A percentile compares a stretch with the other conserved stretches of the same genome.
Conservation (phyloP, 2,888 invertebrate genomes). For the Deladenus siricidicola region DNA sequence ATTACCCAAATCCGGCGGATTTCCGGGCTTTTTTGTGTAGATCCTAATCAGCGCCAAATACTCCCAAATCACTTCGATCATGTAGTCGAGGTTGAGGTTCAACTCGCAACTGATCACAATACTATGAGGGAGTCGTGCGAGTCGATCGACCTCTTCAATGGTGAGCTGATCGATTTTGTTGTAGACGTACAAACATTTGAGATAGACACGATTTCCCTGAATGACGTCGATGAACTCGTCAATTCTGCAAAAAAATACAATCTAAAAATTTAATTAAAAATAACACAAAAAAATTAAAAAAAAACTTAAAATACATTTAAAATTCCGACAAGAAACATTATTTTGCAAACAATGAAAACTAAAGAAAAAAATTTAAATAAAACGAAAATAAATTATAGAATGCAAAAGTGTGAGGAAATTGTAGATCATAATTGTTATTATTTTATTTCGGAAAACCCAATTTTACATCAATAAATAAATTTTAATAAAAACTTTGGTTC, state of each 20-base stretch:
- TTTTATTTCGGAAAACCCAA: too few relatives aligned
- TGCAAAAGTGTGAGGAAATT: too few relatives aligned
- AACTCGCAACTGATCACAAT: slow-evolving; percentile 81
- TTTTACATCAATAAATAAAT: too few relatives aligned
- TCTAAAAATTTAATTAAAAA: too few relatives aligned
- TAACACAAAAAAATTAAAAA: background rate
- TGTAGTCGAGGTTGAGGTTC: slow-evolving; percentile 90
- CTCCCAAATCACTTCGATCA: slow-evolving; percentile 76
- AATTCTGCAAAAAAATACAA: slow-evolving; percentile 32
- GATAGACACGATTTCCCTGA: slow-evolving; percentile 44
- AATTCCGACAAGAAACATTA: too few relatives aligned
- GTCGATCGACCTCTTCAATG: slow-evolving; percentile 65
- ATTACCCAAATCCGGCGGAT: slow-evolving; percentile 52
- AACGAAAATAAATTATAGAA: slow-evolving; percentile 1
- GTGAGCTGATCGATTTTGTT: slow-evolving; percentile 99
- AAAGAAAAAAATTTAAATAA: slow-evolving; percentile 9
- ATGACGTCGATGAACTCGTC: slow-evolving; percentile 98
- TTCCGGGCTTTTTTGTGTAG: slow-evolving; percentile 95
- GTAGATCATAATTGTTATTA: too few relatives aligned
- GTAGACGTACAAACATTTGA: slow-evolving; percentile 79
- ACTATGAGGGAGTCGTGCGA: slow-evolving; percentile 62
- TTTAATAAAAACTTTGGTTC: too few relatives aligned
- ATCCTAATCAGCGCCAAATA: slow-evolving; percentile 83
- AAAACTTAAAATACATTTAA: background rate
- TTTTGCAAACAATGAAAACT: too few relatives aligned